Conservation (phyloP, 1,140 invertebrate species). For the Dendrolimus punctatus region DNA sequence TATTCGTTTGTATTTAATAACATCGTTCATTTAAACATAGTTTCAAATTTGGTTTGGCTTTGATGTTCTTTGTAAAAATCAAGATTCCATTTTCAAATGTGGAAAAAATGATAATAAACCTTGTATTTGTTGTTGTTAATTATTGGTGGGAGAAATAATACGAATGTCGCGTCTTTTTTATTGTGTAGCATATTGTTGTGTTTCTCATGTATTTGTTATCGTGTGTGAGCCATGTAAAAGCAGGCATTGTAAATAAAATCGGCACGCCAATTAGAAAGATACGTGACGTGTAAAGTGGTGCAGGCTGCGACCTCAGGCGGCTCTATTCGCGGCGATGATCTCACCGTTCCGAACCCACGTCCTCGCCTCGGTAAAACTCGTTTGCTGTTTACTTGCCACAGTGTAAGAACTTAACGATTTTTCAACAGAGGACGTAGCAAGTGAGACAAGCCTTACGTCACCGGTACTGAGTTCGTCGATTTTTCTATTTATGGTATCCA, state of each 20-base stretch:
- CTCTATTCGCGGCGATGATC: slow-evolving; percentile 58
- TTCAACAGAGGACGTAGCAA: slow-evolving; percentile 34
- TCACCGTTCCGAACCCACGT: slow-evolving; percentile 52
- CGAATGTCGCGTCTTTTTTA: no score
- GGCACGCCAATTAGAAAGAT: slow-evolving; percentile 55
- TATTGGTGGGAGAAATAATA: no score
- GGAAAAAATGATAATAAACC: no score
- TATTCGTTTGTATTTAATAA: no score
- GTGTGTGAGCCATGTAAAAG: slow-evolving; percentile 31
- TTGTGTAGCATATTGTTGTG: slow-evolving; percentile 2
- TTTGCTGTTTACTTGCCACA: slow-evolving; percentile 61
- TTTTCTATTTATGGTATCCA: neutral
- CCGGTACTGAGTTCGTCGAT: slow-evolving; percentile 5
- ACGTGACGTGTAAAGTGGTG: slow-evolving; percentile 49
- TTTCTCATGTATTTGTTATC: slow-evolving; percentile 18
- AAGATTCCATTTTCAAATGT: no score
- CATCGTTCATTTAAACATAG: no score
- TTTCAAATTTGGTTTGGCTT: no score
- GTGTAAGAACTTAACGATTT: slow-evolving; percentile 48
- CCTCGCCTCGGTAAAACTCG: slow-evolving; percentile 64
- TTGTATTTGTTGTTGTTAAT: no score
- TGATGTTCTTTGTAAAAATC: no score
- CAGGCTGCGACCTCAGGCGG: slow-evolving; percentile 50
- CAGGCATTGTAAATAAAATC: slow-evolving; percentile 42
- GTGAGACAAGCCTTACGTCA: slow-evolving; percentile 42